These are phyloP conservation scores for Diacarnus erythraeanus DNA, from an alignment of 37 sponge, comb jelly and placozoan species.

Conservation along the genomic window DNA sequence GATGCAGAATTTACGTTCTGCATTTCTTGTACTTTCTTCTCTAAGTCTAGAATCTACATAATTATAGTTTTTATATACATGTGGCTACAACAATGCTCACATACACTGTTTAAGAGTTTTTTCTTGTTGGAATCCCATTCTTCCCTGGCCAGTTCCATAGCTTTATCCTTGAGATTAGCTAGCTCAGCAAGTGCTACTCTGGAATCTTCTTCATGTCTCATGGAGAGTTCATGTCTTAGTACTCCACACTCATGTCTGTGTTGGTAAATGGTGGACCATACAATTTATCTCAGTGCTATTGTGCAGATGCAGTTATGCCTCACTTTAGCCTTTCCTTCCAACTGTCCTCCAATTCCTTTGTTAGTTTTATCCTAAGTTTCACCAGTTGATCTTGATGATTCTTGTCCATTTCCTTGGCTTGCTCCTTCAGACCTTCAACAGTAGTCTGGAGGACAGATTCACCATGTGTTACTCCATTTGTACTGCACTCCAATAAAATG, in stretches of 20 bases:
- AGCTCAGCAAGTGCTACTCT: constrained; percentile 48
- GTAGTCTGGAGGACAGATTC: constrained; percentile 14
- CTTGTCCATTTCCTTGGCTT: neutral
- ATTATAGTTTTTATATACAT: neutral
- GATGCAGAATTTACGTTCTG: constrained; percentile 4
- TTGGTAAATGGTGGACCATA: neutral
- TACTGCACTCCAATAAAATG: neutral
- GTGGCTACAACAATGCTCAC: too few species aligned
- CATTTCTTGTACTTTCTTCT: constrained; percentile 1
- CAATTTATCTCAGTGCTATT: neutral
- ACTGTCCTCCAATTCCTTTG: constrained; percentile 28
- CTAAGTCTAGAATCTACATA: constrained; percentile 17
- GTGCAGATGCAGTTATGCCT: neutral
- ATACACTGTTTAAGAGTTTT: constrained; percentile 43
- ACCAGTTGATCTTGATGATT: constrained; percentile 12
- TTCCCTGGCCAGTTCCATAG: constrained; percentile 32
- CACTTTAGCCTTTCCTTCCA: constrained; percentile 52
- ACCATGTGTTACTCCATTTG: too few species aligned
- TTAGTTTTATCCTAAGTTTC: constrained; percentile 17
- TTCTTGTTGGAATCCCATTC: constrained; percentile 44
- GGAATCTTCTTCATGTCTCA: constrained; percentile 38
- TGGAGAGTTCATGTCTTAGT: constrained; percentile 45
- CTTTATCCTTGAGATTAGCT: constrained; percentile 46
- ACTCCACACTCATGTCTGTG: constrained; percentile 46
- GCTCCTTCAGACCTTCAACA: constrained; percentile 18